Evolutionary conservation across 2,113 vertebrate genomes (phyloP), one percentile per base, ranked within the genome.

Genomic region (Phrynosoma blainvillii): DNA sequence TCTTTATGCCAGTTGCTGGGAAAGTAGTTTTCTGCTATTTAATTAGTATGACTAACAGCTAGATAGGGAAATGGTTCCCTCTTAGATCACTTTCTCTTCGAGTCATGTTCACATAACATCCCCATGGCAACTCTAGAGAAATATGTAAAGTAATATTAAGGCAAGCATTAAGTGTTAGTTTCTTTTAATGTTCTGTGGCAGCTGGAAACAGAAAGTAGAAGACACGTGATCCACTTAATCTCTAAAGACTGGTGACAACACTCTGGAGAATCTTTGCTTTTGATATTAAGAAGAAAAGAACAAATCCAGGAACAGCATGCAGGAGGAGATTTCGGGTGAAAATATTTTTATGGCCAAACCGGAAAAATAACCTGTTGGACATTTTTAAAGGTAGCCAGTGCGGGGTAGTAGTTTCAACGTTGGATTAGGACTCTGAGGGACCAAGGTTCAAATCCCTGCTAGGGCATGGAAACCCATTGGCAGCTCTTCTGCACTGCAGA

Each of bases 121-220:
- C 79, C 87, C 87, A 88, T 83, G 81, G 87, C 87, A 88, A 88
- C 81, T 84, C 23, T 77, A 62, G 42, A 84, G 81, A 84, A 88
- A 84, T 88, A 88, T 84, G 87, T 74, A 88, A 88, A 77, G 62
- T 77, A 83, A 84, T 88, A 84, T 88, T 88, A 83, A 82, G 74
- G 47, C 68, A 84, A 84, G 73, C 74, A 83, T 83, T 88, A 83
- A 77, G 79, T 76, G 71, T 82, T 54, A 52, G 79, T 82, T 83
- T 78, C 66, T 88, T 78, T 84, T 87, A 78, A 88, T 78, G 80
- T 84, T 70, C 76, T 70, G 81, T 78, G 81, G 87, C 81, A 78
- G 81, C 74, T 88, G 59, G 82, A 88, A 84, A 78, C 21, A 84
- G 86, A 59, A 87, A 80, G 42, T 83, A 76, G 71, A 78, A 83